Evolutionary conservation across 2,113 vertebrate species (phyloP), one percentile per base, ranked within the genome.

Genomic region (Actenoides lindsayi): DNA sequence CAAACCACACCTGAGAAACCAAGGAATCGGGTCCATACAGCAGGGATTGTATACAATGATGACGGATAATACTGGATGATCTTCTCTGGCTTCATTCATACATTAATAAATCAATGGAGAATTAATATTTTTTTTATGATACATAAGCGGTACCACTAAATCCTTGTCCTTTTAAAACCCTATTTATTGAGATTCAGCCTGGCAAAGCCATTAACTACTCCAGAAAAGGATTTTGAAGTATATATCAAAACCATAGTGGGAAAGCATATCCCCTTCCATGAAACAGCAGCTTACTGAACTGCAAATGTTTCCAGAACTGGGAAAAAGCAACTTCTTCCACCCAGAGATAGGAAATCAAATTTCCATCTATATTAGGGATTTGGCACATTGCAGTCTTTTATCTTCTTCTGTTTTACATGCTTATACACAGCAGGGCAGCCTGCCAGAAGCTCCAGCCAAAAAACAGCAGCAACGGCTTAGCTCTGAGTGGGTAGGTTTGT

Each of bases 101-200:
- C 27, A 53, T 78, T 78, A 92, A 83, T 57, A 78, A 93, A 93
- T 94, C 86, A 88, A n/a, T 0, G 0, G 69, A 81, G 30, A 90
- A 89, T 63, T 86, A 37, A 27, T 53, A 30, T 31, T 56, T 56
- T 73, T 73, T 71, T 76, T 73, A 82, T 80, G 46, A 63, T 35
- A 78, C 28, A 57, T 76, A 41, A 92, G 60, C 35, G 81, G n/a
- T 23, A 39, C 48, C 76, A 88, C 70, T 87, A 90, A 90, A 74
- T 83, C 37, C 56, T 63, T 54, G 48, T 56, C 83, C 65, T 78
- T 90, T 94, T 82, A 90, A 87, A 94, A 53, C 18, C 11, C 39
- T n/a, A 30, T 31, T 70, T 82, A 84, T 79, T 94, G 71, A 93
- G 51, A 90, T 96, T 84, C 86, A 84, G 53, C 62, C 65, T 90